Percentiles rank a stretch among this genome's conserved stretches.
Conservation (phyloP, 92 coral and sea anemone species). For the Heliopora coerulea region DNA sequence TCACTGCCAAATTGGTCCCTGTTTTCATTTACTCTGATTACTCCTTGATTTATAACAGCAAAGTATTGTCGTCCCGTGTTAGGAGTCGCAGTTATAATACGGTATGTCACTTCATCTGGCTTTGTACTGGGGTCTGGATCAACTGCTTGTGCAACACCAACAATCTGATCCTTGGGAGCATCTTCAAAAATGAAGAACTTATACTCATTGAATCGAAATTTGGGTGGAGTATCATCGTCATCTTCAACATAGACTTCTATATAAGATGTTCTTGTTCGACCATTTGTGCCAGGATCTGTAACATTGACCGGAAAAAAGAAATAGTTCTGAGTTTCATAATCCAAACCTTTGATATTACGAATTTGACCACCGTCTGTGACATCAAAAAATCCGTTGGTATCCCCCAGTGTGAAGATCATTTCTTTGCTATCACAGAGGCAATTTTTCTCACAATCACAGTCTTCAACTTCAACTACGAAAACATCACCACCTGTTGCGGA, state of each 20-base stretch:
- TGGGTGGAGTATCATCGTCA: constrained; percentile 35
- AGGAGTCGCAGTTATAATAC: constrained; percentile 60
- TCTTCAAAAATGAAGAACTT: constrained; percentile 31
- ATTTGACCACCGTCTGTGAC: constrained; percentile 34
- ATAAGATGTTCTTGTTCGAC: constrained; percentile 36
- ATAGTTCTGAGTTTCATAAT: constrained; percentile 29
- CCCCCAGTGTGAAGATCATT: constrained; percentile 28
- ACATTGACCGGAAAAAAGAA: constrained; percentile 39
- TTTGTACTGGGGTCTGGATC: constrained; percentile 55
- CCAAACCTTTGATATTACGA: constrained; percentile 8
- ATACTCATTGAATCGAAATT: background rate
- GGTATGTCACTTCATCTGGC: constrained; percentile 82
- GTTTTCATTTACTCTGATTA: constrained; percentile 73
- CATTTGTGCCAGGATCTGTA: constrained; percentile 62
- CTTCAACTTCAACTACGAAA: constrained; percentile 20
- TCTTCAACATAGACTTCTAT: constrained; percentile 27
- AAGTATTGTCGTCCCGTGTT: constrained; percentile 13
- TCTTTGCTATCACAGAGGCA: constrained; percentile 16
- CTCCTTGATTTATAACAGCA: constrained; percentile 40
- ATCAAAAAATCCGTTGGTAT: constrained; percentile 25
- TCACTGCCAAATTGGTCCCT: constrained; percentile 72
- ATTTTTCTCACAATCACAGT: constrained; percentile 31
- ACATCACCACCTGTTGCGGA: background rate
- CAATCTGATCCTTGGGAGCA: constrained; percentile 56
- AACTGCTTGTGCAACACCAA: constrained; percentile 83